Evolutionary conservation across 2,797 vertebrate genomes (phyloP), one percentile per base, ranked within the genome.

Genomic region (Girardinus metallicus): DNA sequence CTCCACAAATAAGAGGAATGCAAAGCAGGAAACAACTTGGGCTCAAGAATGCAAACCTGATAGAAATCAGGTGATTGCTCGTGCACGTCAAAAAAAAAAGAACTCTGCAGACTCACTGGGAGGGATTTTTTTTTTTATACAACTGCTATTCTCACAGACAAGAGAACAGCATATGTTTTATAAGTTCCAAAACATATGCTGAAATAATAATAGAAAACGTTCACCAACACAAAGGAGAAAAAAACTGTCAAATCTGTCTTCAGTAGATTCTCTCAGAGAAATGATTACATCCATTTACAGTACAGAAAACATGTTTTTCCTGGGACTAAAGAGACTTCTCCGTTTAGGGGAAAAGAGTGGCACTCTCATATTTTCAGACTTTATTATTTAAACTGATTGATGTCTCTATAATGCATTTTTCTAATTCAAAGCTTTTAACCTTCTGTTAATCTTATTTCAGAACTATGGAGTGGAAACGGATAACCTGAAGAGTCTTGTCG

Each of bases 381-480:
- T 1, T 36, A 34, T 70, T 81, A 29, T 47, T 3, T 1, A 73
- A 4, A 46, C 15, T 70, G 46, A 81, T 60, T 81, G 13, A 18
- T 1, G 13, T 71, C 1, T 1, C 78, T 81, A 34, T 68, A 55
- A 41, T 2, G 2, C 0, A 68, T 46, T 41, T 31, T 76, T 2
- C 1, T 74, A 73, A 55, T 13, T 77, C 75, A 34, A 29, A 47
- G 55, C 43, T 29, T 80, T 72, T 0, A 51, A 81, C 77, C 46
- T 11, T 34, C 0, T 64, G 43, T 18, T 64, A 18, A 31, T 60
- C 29, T 18, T 71, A 0, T 88, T 91, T 86, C 93, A 99, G 98
- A 99, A 99, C 94, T 99, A 98, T 77, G 97, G 98, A 34, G 96
- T 99, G 11, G 98, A 99, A 95, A 98, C 97, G 0, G 98, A 99